Percentiles rank a stretch among this genome's conserved stretches.
Evolutionary conservation across 1,140 invertebrate genomes (phyloP).

Genomic region (Panagrolaimus sp.): DNA sequence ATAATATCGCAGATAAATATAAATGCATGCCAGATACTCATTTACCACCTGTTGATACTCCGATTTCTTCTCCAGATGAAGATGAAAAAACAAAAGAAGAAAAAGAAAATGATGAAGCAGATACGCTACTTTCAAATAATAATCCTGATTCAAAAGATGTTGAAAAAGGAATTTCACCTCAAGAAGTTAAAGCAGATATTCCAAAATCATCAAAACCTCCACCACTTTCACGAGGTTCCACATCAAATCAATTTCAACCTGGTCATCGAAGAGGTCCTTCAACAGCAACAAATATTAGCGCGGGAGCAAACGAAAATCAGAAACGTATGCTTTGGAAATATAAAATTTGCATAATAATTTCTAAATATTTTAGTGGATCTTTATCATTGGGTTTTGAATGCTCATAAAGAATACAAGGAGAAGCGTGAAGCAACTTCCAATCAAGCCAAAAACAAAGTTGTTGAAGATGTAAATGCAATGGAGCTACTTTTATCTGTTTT

Average conservation of each 20-base stretch:
- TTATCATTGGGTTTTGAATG: slow-evolving; percentile 52
- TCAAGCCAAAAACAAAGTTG: slow-evolving; percentile 7
- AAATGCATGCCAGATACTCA: slow-evolving; percentile 23
- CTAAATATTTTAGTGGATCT: slow-evolving; percentile 50
- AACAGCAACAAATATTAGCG: slow-evolving; percentile 22
- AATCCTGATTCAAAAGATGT: no score
- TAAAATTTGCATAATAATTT: no score
- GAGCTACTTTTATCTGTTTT: slow-evolving; percentile 49
- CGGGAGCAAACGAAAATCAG: slow-evolving; percentile 11
- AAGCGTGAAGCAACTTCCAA: slow-evolving; percentile 19
- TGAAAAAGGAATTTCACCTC: neutral
- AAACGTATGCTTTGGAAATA: slow-evolving; percentile 5
- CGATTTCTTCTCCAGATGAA: neutral
- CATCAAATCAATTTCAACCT: slow-evolving; percentile 31
- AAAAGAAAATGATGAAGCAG: neutral
- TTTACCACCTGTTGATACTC: neutral
- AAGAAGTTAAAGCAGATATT: neutral
- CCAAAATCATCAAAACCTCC: no score
- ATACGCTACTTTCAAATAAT: neutral
- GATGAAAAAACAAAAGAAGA: slow-evolving; percentile 10
- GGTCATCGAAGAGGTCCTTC: slow-evolving; percentile 40
- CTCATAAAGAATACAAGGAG: slow-evolving; percentile 53
- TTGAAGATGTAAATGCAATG: slow-evolving; percentile 51
- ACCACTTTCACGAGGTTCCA: neutral
- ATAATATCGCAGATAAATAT: slow-evolving; percentile 34